Evolutionary conservation across 2,113 vertebrate species (phyloP).

Genomic region (Microcebus lehilahytsara): DNA sequence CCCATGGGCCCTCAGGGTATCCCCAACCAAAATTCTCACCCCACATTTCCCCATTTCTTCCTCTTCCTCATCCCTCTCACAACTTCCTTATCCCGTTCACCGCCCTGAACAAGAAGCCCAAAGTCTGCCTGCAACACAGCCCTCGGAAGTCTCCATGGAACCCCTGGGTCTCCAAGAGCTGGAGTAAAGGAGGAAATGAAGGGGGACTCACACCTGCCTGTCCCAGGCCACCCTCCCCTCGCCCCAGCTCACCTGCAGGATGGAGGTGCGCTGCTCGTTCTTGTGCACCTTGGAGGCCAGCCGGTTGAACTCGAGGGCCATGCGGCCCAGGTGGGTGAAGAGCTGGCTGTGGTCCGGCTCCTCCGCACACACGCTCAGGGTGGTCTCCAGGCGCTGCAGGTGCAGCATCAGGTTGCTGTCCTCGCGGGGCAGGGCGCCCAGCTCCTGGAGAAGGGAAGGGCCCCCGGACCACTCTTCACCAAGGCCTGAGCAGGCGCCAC

Average conservation of each 20-base stretch:
- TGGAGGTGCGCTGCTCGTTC: conserved; percentile 95
- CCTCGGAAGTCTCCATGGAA: background rate
- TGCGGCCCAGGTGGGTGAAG: conserved; percentile 93
- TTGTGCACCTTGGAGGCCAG: conserved; percentile 97
- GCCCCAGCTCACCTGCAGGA: conserved; percentile 90
- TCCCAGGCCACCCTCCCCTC: accelerated
- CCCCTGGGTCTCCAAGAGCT: background rate
- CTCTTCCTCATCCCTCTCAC: background rate
- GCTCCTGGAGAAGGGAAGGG: conserved; percentile 68
- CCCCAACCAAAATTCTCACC: background rate
- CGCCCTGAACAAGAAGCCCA: background rate
- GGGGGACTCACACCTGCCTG: no score
- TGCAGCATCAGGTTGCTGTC: conserved; percentile 92
- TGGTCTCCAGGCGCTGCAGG: conserved; percentile 94
- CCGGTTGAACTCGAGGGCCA: conserved; percentile 98
- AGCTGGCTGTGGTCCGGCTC: conserved; percentile 96
- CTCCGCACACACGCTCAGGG: conserved; percentile 93
- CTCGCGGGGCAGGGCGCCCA: conserved; percentile 84
- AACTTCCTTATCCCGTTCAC: background rate
- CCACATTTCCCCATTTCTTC: conserved; percentile 42
- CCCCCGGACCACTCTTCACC: background rate
- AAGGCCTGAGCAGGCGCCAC: background rate
- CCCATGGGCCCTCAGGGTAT: background rate
- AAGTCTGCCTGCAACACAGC: background rate
- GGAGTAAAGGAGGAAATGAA: accelerated